Conservation (phyloP, 2,888 invertebrate genomes). For the Drosophila antonietae region DNA sequence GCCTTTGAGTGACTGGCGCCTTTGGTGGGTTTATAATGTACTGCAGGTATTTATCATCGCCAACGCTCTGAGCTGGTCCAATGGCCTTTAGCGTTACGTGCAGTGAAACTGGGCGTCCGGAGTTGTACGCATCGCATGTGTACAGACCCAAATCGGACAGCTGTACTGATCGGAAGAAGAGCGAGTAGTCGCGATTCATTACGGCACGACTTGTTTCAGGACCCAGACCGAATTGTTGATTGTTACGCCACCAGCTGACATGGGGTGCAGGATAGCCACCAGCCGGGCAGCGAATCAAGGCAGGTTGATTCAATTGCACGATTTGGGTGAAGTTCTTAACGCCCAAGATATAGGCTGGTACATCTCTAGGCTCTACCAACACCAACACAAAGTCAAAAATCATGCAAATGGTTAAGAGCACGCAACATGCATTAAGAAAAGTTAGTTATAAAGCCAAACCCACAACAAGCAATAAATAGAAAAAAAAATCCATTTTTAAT, state of each 20-base stretch:
- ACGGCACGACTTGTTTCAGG: conserved; percentile 84
- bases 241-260: conserved; percentile 94
- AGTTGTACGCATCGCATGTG: conserved; percentile 95
- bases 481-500: background rate
- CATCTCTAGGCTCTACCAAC: conserved; percentile 65
- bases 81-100: conserved; percentile 90
- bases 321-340: conserved; percentile 88
- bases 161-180: conserved; percentile 90
- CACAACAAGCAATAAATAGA: conserved; percentile 23
- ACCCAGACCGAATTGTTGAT: conserved; percentile 90
- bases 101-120: conserved; percentile 91
- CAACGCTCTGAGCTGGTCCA: conserved; percentile 87
- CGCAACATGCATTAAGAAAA: conserved; percentile 48
- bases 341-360: conserved; percentile 88
- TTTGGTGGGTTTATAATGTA: conserved; percentile 87
- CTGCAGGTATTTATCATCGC: conserved; percentile 87
- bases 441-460: conserved; percentile 70
- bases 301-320: conserved; percentile 89
- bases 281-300: conserved; percentile 91
- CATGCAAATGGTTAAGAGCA: conserved; percentile 53
- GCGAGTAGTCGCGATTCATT: conserved; percentile 89
- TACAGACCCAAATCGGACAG: conserved; percentile 92
- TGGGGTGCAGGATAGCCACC: conserved; percentile 92
- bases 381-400: conserved; percentile 34
- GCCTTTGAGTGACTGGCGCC: conserved; percentile 80